Evolutionary conservation across 1,140 invertebrate genomes (phyloP).

Genomic region (Dendroctonus valens): DNA sequence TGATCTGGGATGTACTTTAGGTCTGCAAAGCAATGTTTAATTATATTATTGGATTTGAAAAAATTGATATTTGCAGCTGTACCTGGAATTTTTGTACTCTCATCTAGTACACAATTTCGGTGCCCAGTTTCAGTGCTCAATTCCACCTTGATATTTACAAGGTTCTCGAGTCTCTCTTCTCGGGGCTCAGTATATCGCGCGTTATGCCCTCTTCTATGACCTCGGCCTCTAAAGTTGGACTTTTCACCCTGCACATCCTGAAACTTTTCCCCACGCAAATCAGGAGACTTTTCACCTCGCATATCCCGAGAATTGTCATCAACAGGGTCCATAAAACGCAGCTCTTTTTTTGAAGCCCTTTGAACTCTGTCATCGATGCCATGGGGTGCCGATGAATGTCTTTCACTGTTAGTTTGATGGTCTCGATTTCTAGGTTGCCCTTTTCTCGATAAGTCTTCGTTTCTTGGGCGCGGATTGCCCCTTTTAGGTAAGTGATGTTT

Average conservation of each 20-base stretch:
- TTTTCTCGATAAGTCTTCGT: too few relatives aligned
- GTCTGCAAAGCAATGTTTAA: constrained; percentile 18
- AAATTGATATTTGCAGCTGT: background rate
- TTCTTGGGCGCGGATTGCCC: too few relatives aligned
- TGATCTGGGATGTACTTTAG: constrained; percentile 38
- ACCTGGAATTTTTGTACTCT: constrained; percentile 33
- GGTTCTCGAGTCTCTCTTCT: constrained; percentile 30
- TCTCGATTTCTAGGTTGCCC: background rate
- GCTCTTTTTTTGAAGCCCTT: constrained; percentile 3
- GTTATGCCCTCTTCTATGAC: background rate
- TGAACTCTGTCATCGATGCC: too few relatives aligned
- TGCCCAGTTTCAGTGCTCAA: constrained; percentile 35
- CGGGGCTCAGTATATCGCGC: background rate
- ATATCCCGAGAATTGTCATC: too few relatives aligned
- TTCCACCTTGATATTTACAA: constrained; percentile 38
- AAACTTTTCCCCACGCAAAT: too few relatives aligned
- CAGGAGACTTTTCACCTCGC: too few relatives aligned
- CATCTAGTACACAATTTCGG: constrained; percentile 34
- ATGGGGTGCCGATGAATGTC: too few relatives aligned
- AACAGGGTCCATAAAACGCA: too few relatives aligned
- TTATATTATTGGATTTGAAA: background rate
- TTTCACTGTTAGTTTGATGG: too few relatives aligned
- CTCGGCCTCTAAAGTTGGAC: background rate
- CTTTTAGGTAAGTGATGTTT: background rate
- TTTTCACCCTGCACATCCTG: background rate